These are phyloP conservation scores for Marasmarcha lunaedactyla DNA, from an alignment of 2,888 invertebrate genomes.

Conservation along the genomic window DNA sequence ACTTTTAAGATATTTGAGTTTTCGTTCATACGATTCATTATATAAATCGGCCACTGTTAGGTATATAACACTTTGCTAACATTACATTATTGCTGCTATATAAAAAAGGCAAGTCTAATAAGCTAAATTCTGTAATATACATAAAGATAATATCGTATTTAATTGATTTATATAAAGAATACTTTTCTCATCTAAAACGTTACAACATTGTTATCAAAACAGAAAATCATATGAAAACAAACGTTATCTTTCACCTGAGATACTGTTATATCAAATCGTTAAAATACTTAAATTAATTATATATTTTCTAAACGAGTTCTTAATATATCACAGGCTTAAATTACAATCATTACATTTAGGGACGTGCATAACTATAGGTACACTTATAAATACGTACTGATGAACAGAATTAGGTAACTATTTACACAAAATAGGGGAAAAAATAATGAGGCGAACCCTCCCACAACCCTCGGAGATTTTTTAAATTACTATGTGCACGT, in stretches of 20 bases:
- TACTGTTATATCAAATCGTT: no score
- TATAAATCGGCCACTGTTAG: no score
- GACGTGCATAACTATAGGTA: constrained; percentile 65
- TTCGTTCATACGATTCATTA: no score
- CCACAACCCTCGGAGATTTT: constrained; percentile 68
- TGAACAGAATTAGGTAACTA: constrained; percentile 63
- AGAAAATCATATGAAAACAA: no score
- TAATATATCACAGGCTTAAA: constrained; percentile 70
- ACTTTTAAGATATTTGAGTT: no score
- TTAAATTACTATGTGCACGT: constrained; percentile 37
- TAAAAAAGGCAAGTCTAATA: not conserved
- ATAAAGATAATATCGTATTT: no score
- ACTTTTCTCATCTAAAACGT: no score
- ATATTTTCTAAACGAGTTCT: constrained; percentile 53
- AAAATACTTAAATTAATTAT: constrained; percentile 33
- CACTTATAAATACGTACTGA: constrained; percentile 36
- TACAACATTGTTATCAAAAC: no score
- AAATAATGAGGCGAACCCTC: constrained; percentile 68
- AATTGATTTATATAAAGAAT: no score
- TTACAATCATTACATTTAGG: constrained; percentile 54
- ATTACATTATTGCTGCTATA: not conserved
- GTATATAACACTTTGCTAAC: not conserved
- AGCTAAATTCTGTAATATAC: not conserved
- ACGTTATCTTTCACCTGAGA: no score
- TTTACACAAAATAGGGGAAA: constrained; percentile 66